A percentile compares a stretch with the other conserved stretches of the same genome.
phyloP scores from a whole-genome alignment of 1,140 invertebrate genomes.

The Drosophila sturtevanti region DNA sequence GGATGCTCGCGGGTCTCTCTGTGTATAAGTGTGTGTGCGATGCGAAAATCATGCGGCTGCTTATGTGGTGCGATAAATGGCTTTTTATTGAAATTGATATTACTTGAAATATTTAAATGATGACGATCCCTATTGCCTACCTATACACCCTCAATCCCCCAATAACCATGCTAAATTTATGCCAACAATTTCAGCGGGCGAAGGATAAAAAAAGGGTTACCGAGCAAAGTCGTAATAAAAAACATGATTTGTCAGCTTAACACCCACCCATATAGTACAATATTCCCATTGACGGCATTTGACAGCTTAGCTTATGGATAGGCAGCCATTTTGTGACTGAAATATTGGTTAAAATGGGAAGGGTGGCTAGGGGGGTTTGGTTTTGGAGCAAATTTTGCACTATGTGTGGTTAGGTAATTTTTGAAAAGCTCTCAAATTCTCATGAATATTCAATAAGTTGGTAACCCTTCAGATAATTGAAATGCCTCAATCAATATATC shows the following conservation, averaged over 20 bases:
- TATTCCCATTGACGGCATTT: constrained; percentile 29
- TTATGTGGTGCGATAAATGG: constrained; percentile 82
- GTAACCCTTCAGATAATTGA: constrained; percentile 13
- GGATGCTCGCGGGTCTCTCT: constrained; percentile 40
- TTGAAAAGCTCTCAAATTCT: constrained; percentile 22
- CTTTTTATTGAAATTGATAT: constrained; percentile 83
- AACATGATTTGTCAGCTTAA: constrained; percentile 82
- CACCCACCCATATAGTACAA: constrained; percentile 55
- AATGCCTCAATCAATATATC: constrained; percentile 31
- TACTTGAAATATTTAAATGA: constrained; percentile 77
- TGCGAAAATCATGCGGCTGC: constrained; percentile 46
- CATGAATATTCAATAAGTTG: constrained; percentile 10
- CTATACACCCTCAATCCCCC: not conserved
- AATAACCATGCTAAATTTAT: constrained; percentile 35
- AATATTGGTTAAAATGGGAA: not conserved
- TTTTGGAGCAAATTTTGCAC: constrained; percentile 6
- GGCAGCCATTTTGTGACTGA: constrained; percentile 33
- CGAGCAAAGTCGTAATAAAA: constrained; percentile 63
- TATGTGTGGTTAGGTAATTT: not conserved
- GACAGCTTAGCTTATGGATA: constrained; percentile 29
- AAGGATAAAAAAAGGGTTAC: constrained; percentile 46
- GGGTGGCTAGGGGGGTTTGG: no score
- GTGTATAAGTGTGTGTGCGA: not conserved
- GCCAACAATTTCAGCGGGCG: constrained; percentile 7
- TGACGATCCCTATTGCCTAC: constrained; percentile 13